phyloP scores from a whole-genome alignment of 2,888 invertebrate genomes.

The Meloe dianella region DNA sequence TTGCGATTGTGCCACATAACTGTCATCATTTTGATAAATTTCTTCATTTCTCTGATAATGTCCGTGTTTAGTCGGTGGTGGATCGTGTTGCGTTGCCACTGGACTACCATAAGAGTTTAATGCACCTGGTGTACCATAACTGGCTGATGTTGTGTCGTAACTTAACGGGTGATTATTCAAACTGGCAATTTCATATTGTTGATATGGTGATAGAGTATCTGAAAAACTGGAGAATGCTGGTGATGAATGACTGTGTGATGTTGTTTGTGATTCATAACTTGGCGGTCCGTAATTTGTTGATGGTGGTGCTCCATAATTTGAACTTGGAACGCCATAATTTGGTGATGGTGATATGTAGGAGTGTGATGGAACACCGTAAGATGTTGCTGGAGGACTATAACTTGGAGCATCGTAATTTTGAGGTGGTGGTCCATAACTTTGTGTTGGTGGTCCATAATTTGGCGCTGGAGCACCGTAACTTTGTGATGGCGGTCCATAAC shows the following conservation, averaged over 20 bases:
- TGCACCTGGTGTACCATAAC: slow-evolving; percentile 50
- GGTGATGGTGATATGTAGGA: slow-evolving; percentile 18
- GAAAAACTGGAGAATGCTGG: slow-evolving; percentile 28
- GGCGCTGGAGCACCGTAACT: slow-evolving; percentile 38
- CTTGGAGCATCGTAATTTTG: slow-evolving; percentile 21
- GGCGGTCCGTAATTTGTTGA: slow-evolving; percentile 24
- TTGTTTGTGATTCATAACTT: slow-evolving; percentile 31
- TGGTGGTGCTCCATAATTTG: slow-evolving; percentile 22
- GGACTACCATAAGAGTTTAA: slow-evolving; percentile 51
- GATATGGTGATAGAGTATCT: slow-evolving; percentile 17
- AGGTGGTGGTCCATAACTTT: slow-evolving; percentile 25
- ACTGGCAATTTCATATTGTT: slow-evolving; percentile 40
- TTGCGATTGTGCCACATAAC: slow-evolving; percentile 1
- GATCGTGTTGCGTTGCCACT: slow-evolving; percentile 27
- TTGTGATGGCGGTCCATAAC: slow-evolving; percentile 30
- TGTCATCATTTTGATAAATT: slow-evolving; percentile 12
- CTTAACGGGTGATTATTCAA: slow-evolving; percentile 40
- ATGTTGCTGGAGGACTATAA: slow-evolving; percentile 30
- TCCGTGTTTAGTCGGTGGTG: slow-evolving; percentile 17
- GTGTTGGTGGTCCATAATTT: slow-evolving; percentile 32
- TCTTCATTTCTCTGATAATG: slow-evolving; percentile 19
- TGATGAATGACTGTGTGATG: slow-evolving; percentile 29
- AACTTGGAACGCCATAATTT: slow-evolving; percentile 19
- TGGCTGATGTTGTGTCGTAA: slow-evolving; percentile 43
- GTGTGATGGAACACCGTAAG: slow-evolving; percentile 30